phyloP scores from a whole-genome alignment of 2,113 vertebrate genomes.

The Ceratotherium simum region DNA sequence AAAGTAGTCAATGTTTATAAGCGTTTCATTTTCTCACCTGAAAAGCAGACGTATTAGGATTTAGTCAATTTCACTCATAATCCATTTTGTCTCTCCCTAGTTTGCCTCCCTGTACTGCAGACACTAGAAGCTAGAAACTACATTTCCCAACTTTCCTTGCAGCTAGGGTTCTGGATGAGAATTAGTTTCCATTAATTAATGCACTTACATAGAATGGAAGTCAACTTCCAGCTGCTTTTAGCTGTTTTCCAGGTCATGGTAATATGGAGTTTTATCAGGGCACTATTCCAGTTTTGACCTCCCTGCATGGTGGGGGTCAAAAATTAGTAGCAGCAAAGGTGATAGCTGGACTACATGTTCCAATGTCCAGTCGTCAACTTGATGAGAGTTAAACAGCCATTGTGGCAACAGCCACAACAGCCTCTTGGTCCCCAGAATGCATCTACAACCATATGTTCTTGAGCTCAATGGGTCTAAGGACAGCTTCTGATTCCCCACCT shows the following conservation, averaged over 20 bases:
- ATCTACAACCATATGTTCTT: background rate
- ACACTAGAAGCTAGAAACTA: background rate
- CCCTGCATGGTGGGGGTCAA: background rate
- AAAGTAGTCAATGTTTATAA: background rate
- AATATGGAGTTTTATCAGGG: background rate
- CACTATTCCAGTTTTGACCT: background rate
- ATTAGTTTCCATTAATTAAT: background rate
- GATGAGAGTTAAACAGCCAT: background rate
- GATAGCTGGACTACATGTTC: background rate
- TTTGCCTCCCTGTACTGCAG: background rate
- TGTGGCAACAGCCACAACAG: background rate
- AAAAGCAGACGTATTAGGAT: background rate
- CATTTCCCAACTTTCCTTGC: background rate
- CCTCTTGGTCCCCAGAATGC: background rate
- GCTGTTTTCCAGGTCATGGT: background rate
- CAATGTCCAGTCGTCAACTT: background rate
- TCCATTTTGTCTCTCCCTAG: background rate
- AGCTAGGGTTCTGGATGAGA: background rate
- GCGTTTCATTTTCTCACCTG: background rate
- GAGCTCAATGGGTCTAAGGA: too few species aligned
- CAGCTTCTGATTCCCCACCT: background rate
- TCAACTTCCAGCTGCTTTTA: background rate
- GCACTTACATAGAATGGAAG: background rate
- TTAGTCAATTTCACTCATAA: background rate
- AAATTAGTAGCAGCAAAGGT: background rate